A percentile compares a stretch with the other conserved stretches of the same genome.
Evolutionary conservation across 2,113 vertebrate genomes (phyloP).

Genomic region (Psephotus haematonotus): DNA sequence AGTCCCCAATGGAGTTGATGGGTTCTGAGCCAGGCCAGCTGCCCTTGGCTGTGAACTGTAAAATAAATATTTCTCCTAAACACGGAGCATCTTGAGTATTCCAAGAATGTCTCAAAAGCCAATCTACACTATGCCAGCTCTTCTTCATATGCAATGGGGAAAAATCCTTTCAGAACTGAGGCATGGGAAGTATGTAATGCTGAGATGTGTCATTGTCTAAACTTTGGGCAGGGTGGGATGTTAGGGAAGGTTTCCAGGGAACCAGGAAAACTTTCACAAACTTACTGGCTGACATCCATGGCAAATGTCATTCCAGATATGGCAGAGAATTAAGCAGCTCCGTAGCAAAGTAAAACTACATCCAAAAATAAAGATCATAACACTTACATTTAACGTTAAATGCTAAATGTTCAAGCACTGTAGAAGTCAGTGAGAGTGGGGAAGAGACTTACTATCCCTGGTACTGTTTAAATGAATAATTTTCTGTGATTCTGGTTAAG

Average conservation of each 20-base stretch:
- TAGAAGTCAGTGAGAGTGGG: background rate
- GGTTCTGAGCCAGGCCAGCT: slow-evolving; percentile 55
- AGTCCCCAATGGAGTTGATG: background rate
- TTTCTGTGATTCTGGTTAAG: background rate
- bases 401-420: background rate
- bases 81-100: background rate
- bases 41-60: slow-evolving; percentile 51
- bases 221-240: slow-evolving; percentile 44
- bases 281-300: slow-evolving; percentile 17
- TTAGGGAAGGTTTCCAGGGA: slow-evolving; percentile 57
- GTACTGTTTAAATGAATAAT: background rate
- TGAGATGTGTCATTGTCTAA: slow-evolving; percentile 56
- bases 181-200: slow-evolving; percentile 28
- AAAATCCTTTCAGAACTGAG: slow-evolving; percentile 48
- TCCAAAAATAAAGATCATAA: background rate
- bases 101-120: slow-evolving; percentile 50
- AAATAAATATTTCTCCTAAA: slow-evolving; percentile 51
- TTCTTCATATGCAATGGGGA: slow-evolving; percentile 34
- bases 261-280: slow-evolving; percentile 58
- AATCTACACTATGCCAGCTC: slow-evolving; percentile 11
- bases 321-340: slow-evolving; percentile 40
- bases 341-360: background rate
- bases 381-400: background rate
- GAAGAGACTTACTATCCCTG: background rate
- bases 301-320: slow-evolving; percentile 61